These are phyloP conservation scores for Orchesella cincta DNA, from an alignment of 1,140 invertebrate species.

Conservation along the genomic window DNA sequence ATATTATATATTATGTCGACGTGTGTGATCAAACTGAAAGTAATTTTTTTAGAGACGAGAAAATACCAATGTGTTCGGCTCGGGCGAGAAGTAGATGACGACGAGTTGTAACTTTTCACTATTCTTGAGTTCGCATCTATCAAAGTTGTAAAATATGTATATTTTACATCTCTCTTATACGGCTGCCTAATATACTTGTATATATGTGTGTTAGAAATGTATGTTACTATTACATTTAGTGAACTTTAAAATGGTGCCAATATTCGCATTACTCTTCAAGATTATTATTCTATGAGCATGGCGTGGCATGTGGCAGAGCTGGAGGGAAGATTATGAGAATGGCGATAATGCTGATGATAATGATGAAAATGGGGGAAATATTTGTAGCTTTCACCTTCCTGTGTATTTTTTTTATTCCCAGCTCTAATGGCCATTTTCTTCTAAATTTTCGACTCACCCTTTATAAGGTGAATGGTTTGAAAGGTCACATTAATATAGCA, in stretches of 20 bases:
- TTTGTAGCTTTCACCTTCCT: slow-evolving; percentile 8
- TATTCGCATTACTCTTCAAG: not conserved
- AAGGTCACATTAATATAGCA: not conserved
- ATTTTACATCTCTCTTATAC: too few relatives aligned
- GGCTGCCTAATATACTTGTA: too few relatives aligned
- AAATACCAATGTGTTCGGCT: not conserved
- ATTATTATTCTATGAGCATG: slow-evolving; percentile 19
- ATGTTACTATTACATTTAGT: too few relatives aligned
- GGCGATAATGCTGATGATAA: not conserved
- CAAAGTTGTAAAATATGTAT: too few relatives aligned
- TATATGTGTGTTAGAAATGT: too few relatives aligned
- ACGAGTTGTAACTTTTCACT: not conserved
- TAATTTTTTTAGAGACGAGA: not conserved
- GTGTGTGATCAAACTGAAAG: not conserved
- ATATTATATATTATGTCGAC: slow-evolving; percentile 7
- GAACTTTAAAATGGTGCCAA: not conserved
- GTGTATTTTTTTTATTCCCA: not conserved
- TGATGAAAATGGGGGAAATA: slow-evolving; percentile 15
- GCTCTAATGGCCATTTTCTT: not conserved
- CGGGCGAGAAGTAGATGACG: too few relatives aligned
- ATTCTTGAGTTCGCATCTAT: not conserved
- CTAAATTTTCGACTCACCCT: not conserved
- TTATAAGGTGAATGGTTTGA: not conserved
- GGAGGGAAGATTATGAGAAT: slow-evolving; percentile 21
- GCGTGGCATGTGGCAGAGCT: not conserved